phyloP scores from a whole-genome alignment of 2,113 vertebrate species.

The Rattus rattus region DNA sequence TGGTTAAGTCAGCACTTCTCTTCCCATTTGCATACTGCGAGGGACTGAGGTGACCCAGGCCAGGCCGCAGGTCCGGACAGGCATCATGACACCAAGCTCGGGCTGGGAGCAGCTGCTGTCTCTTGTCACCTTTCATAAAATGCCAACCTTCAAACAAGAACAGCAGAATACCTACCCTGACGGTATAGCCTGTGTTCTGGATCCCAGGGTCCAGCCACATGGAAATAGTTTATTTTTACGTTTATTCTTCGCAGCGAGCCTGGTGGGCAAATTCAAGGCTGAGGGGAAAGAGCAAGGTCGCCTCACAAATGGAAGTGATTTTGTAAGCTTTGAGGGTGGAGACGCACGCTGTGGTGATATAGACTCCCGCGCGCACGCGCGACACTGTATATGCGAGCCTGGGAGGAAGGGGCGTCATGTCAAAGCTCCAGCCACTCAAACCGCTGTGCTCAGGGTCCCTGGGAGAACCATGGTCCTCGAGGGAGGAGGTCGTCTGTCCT shows the following conservation, averaged over 20 bases:
- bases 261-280: neutral
- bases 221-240: neutral
- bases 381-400: neutral
- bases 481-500: neutral
- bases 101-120: neutral
- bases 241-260: neutral
- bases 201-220: neutral
- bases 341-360: rapidly evolving
- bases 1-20: neutral
- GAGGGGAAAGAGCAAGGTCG: neutral
- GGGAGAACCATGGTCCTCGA: neutral
- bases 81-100: neutral
- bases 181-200: neutral
- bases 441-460: neutral
- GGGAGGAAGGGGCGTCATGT: neutral
- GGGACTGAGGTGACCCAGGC: neutral
- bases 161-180: neutral
- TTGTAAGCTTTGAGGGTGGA: neutral
- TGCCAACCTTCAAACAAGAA: neutral
- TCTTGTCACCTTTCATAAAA: neutral
- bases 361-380: rapidly evolving
- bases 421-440: neutral
- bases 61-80: neutral
- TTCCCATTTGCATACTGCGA: neutral
- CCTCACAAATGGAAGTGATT: slow-evolving; percentile 16